Base-by-base conservation (phyloP, 1,140 invertebrate genomes). In the Drosophila takahashii region DNA sequence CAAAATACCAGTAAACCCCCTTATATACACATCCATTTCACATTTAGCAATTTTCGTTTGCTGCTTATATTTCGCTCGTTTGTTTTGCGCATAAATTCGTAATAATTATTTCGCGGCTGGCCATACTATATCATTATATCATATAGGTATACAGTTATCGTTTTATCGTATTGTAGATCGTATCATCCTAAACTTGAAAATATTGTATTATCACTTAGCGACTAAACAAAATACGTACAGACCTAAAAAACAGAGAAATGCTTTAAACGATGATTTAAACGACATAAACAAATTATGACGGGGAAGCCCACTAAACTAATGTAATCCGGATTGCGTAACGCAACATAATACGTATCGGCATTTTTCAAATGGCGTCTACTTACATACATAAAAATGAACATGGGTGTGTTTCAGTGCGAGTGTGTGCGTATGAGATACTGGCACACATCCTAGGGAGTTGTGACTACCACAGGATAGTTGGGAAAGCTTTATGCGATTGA, bases 121-220 rank as follows among this genome's bases (percentile, higher is more conserved):
- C 58, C 69, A 66, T 86, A 60, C 54, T 60, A 48, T 66, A 67
- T 54, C 16, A 52, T 62, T 64, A 56, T 51, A 54, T 74, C 69
- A 64, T 76, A 66, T 77, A 77, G 58, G 36, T 79, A 45, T 81
- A 66, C 58, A 73, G 57, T 74, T 65, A 67, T 77, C 62, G 45
- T 69, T 79, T 48, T 69, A 50, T 84, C 71, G 48, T 78, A 66
- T 71, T 29, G 74, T 77, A 79, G 79, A 86, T 86, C 81, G 76
- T 83, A 81, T 84, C 80, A 32, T 75, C 64, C 61, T 57, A 75
- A 37, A 75, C 64, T 77, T 69, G 74, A 70, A 71, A 67, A 62
- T 86, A 86, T 86, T 78, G 83, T 87, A 79, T 42, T 87, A 87
- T 87, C 84, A 87, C 83, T 87, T 87, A 87, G 84, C 84, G 72